Conservation (phyloP, 2,797 vertebrate genomes). For the Gouania willdenowi region DNA sequence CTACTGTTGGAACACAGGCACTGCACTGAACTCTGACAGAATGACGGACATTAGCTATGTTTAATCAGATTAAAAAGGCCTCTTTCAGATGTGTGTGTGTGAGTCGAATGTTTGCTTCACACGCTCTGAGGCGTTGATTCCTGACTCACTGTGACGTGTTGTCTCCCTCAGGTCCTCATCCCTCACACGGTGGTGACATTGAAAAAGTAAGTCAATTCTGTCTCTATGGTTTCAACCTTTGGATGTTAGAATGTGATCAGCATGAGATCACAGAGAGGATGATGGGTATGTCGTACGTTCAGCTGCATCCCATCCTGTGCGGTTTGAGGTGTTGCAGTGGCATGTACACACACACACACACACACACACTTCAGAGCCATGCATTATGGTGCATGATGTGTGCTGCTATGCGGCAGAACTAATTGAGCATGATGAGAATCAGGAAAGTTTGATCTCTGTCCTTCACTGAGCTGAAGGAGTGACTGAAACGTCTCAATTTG, state of each 20-base stretch:
- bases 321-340: constrained; percentile 56
- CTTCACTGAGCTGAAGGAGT: too few species aligned
- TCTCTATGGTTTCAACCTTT: constrained; percentile 8
- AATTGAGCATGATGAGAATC: constrained; percentile 70
- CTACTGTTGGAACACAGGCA: constrained; percentile 71
- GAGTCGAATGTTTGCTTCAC: too few species aligned
- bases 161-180: constrained; percentile 68
- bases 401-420: constrained; percentile 78
- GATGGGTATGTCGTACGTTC: background rate
- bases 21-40: constrained; percentile 42
- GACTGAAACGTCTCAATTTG: constrained; percentile 19
- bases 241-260: too few species aligned
- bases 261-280: too few species aligned
- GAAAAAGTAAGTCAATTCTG: constrained; percentile 74
- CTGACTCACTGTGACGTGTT: constrained; percentile 22
- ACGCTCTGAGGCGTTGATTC: background rate
- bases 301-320: constrained; percentile 18
- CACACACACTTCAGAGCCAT: constrained; percentile 38
- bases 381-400: constrained; percentile 66
- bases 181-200: constrained; percentile 71
- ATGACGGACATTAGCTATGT: constrained; percentile 32
- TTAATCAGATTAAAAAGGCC: background rate
- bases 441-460: constrained; percentile 61
- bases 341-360: constrained; percentile 40
- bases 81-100: background rate